Evolutionary conservation across 2,888 invertebrate genomes (phyloP).

Genomic region (Oxyscelio sp.): DNA sequence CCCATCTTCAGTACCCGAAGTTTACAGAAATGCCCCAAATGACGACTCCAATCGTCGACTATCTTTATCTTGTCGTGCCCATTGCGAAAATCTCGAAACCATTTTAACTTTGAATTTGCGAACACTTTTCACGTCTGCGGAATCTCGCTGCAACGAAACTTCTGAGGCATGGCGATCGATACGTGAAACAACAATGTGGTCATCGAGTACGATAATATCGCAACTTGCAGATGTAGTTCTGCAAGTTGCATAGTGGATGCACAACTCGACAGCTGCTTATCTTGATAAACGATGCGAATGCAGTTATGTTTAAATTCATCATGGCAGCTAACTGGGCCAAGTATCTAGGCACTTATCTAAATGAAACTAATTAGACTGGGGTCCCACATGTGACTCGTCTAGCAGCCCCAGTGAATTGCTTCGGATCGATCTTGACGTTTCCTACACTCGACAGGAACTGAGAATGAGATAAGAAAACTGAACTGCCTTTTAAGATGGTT

Average conservation of each 20-base stretch:
- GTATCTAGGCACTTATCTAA: constrained; percentile 32
- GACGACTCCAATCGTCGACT: no score
- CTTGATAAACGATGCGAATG: constrained; percentile 16
- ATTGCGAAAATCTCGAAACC: no score
- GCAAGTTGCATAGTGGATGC: no score
- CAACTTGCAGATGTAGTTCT: constrained; percentile 6
- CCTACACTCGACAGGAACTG: background rate
- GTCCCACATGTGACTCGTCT: constrained; percentile 21
- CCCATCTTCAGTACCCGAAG: no score
- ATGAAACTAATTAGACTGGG: constrained; percentile 45
- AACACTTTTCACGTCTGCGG: no score
- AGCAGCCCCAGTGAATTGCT: background rate
- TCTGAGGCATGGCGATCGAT: background rate
- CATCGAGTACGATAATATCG: background rate
- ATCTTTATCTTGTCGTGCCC: no score
- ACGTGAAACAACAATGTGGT: constrained; percentile 1
- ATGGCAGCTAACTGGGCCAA: constrained; percentile 44
- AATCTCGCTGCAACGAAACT: no score
- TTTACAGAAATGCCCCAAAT: no score
- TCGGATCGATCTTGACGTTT: background rate
- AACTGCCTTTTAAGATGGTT: no score
- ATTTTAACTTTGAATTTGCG: no score
- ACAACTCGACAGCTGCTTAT: background rate
- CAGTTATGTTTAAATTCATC: constrained; percentile 28
- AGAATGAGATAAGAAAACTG: no score